These are phyloP conservation scores for Oscheius sp. DNA, from an alignment of 2,888 invertebrate genomes.

Conservation along the genomic window DNA sequence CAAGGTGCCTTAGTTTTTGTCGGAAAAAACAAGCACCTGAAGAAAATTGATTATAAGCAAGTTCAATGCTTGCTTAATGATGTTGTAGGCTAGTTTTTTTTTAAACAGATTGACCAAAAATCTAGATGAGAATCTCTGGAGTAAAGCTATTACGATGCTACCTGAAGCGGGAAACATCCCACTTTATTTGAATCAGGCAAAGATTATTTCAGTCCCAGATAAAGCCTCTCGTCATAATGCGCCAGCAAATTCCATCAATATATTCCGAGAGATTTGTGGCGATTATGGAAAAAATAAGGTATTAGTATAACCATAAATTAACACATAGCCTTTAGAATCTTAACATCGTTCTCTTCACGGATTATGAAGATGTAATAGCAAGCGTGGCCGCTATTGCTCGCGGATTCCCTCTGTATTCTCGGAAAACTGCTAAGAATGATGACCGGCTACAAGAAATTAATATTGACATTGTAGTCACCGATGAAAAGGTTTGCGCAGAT, in stretches of 20 bases:
- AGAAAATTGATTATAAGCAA: conserved; percentile 30
- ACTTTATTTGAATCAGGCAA: conserved; percentile 58
- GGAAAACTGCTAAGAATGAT: conserved; percentile 72
- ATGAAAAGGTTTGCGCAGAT: conserved; percentile 42
- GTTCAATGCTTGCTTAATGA: neutral
- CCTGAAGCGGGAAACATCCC: conserved; percentile 45
- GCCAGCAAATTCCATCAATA: conserved; percentile 50
- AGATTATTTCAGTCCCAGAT: conserved; percentile 57
- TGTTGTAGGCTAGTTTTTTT: conserved; percentile 10
- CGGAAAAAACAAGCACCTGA: conserved; percentile 39
- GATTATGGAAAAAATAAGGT: conserved; percentile 45
- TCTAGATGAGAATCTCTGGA: conserved; percentile 47
- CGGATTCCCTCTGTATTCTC: conserved; percentile 81
- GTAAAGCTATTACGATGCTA: conserved; percentile 34
- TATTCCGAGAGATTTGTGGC: conserved; percentile 49
- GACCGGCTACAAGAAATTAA: conserved; percentile 35
- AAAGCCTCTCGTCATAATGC: conserved; percentile 52
- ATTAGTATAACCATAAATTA: neutral
- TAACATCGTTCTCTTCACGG: conserved; percentile 53
- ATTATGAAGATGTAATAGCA: conserved; percentile 80
- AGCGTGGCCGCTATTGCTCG: conserved; percentile 84
- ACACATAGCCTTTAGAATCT: conserved; percentile 42
- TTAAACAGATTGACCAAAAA: neutral
- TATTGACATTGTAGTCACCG: conserved; percentile 58
- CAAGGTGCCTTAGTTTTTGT: conserved; percentile 40